Evolutionary conservation across 2,113 vertebrate genomes (phyloP).

Genomic region (Turdus rufiventris): DNA sequence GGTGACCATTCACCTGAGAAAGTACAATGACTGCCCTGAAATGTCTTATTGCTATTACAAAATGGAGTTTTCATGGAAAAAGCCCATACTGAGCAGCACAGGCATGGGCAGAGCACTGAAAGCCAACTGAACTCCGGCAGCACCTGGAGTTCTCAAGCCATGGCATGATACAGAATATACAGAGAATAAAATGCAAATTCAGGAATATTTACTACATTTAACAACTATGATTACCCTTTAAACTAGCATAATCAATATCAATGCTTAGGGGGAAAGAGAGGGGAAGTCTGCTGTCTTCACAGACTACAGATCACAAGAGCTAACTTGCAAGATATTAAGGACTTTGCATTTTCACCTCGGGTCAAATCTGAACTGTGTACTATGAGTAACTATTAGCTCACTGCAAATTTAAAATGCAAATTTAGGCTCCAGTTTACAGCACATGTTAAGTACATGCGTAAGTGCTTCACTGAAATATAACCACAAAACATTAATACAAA

Average conservation of each 20-base stretch:
- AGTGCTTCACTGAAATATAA: constrained; percentile 35
- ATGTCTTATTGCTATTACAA: constrained; percentile 65
- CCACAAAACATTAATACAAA: constrained; percentile 29
- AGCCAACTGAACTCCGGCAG: neutral
- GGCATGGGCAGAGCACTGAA: constrained; percentile 40
- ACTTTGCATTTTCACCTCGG: constrained; percentile 26
- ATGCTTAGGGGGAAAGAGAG: constrained; percentile 5
- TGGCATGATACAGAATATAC: constrained; percentile 41
- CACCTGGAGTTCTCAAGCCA: constrained; percentile 32
- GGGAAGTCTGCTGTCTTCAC: constrained; percentile 41
- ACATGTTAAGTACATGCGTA: constrained; percentile 44
- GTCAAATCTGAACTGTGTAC: constrained; percentile 26
- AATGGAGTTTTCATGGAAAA: constrained; percentile 37
- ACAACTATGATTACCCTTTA: constrained; percentile 34
- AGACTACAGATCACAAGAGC: constrained; percentile 48
- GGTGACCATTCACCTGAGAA: constrained; percentile 52
- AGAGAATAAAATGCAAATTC: constrained; percentile 54
- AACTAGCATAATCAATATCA: constrained; percentile 49
- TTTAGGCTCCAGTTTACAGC: constrained; percentile 52
- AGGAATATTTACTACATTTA: constrained; percentile 57
- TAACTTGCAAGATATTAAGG: constrained; percentile 20
- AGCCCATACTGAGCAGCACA: constrained; percentile 31
- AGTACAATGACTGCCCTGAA: constrained; percentile 53
- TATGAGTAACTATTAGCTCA: constrained; percentile 28
- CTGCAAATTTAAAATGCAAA: constrained; percentile 38